Percentiles rank a stretch among this genome's conserved stretches.
Conservation (phyloP, 2,888 invertebrate species). For the Timema cristinae region DNA sequence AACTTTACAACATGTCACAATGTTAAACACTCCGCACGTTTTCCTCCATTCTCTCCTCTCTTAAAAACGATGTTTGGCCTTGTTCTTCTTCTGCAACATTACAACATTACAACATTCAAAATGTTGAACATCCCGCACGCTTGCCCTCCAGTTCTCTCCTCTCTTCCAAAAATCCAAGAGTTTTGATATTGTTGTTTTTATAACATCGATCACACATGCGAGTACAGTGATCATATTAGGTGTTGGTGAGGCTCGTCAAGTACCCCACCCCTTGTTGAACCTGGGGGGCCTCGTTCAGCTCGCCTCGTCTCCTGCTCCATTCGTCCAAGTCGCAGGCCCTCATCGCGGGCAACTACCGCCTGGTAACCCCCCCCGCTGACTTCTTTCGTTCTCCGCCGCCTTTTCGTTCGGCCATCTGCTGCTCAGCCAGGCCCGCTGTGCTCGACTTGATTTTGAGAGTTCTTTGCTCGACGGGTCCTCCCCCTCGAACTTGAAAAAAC, state of each 20-base stretch:
- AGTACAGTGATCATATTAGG: too few relatives aligned
- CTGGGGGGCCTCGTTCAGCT: constrained; percentile 68
- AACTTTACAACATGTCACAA: too few relatives aligned
- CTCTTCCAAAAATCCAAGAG: constrained; percentile 42
- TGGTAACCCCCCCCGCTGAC: constrained; percentile 64
- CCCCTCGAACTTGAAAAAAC: constrained; percentile 65
- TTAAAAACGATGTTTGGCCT: too few relatives aligned
- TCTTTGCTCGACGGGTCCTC: constrained; percentile 72
- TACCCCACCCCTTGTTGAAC: constrained; percentile 71
- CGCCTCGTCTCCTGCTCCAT: constrained; percentile 72
- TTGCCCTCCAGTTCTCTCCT: constrained; percentile 68
- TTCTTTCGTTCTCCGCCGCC: constrained; percentile 35
- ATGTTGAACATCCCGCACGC: constrained; percentile 75
- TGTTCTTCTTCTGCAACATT: too few relatives aligned
- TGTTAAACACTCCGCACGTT: too few relatives aligned
- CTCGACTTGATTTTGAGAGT: constrained; percentile 73
- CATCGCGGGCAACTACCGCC: constrained; percentile 65
- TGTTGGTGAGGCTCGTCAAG: background rate
- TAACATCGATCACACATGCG: too few relatives aligned
- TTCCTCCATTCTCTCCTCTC: too few relatives aligned
- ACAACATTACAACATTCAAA: too few relatives aligned
- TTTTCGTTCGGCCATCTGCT: constrained; percentile 59
- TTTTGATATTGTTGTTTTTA: too few relatives aligned
- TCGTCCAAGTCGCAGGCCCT: constrained; percentile 65
- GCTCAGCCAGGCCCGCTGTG: too few relatives aligned